Conservation (phyloP, 2,888 invertebrate species). For the Mesorhabditis belari region DNA sequence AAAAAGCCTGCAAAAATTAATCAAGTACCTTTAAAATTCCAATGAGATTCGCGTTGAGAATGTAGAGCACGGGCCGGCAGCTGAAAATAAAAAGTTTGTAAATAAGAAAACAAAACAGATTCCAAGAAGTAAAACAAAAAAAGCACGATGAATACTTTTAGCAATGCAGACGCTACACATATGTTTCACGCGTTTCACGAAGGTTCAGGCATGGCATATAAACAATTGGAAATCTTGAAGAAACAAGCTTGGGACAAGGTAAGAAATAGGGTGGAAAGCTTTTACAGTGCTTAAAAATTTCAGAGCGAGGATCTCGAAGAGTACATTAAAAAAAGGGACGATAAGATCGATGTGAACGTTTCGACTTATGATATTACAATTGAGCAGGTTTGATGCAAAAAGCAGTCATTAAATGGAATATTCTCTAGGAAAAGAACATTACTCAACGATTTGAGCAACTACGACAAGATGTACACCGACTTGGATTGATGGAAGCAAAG, state of each 20-base stretch:
- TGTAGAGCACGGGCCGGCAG: no score
- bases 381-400: constrained; percentile 25
- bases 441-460: constrained; percentile 43
- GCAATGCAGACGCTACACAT: constrained; percentile 48
- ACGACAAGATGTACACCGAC: constrained; percentile 31
- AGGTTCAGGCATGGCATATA: constrained; percentile 43
- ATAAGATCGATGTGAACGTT: constrained; percentile 36
- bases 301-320: constrained; percentile 17
- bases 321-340: constrained; percentile 20
- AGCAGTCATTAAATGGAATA: not conserved
- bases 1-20: no score
- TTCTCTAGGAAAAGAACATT: constrained; percentile 46
- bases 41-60: no score
- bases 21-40: no score
- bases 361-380: constrained; percentile 39
- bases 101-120: no score
- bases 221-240: constrained; percentile 34
- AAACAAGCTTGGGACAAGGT: constrained; percentile 11
- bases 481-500: constrained; percentile 40
- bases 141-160: constrained; percentile 12
- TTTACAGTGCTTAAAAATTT: not conserved
- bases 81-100: no score
- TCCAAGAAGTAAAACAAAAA: no score
- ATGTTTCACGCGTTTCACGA: constrained; percentile 52
- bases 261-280: not conserved